These are phyloP conservation scores for Conopomorpha cramerella DNA, from an alignment of 1,140 invertebrate genomes.

Conservation along the genomic window DNA sequence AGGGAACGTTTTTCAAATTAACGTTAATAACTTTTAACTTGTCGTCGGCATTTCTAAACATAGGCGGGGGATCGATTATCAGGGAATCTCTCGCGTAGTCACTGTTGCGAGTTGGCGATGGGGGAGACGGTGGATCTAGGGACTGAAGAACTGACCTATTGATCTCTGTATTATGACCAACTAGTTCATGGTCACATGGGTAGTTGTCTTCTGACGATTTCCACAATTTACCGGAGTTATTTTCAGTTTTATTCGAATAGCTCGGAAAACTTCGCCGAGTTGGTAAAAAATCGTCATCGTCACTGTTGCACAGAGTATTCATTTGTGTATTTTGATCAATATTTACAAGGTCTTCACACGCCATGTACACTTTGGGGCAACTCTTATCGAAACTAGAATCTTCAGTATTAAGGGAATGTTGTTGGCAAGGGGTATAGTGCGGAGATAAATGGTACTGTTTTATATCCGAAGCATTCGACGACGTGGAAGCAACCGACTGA, in stretches of 20 bases:
- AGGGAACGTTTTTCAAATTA: constrained; percentile 41
- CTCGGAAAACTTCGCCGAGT: constrained; percentile 43
- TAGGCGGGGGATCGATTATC: constrained; percentile 61
- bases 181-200: constrained; percentile 17
- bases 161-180: constrained; percentile 5
- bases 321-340: constrained; percentile 63
- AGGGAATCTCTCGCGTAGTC: constrained; percentile 23
- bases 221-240: constrained; percentile 31
- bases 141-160: constrained; percentile 18
- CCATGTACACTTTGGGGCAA: constrained; percentile 55
- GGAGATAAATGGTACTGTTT: too few species aligned
- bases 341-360: constrained; percentile 68
- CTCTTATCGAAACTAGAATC: constrained; percentile 63
- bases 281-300: constrained; percentile 33
- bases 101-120: constrained; percentile 11
- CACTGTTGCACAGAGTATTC: constrained; percentile 25
- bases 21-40: constrained; percentile 46
- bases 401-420: constrained; percentile 64
- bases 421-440: constrained; percentile 19
- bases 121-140: constrained; percentile 44
- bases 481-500: constrained; percentile 8
- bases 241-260: constrained; percentile 24
- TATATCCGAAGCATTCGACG: too few species aligned
- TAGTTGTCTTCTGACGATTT: constrained; percentile 43
- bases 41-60: constrained; percentile 56